Evolutionary conservation across 2,113 vertebrate genomes (phyloP), one percentile per base, ranked within the genome.

Genomic region (Neogobius melanostomus): DNA sequence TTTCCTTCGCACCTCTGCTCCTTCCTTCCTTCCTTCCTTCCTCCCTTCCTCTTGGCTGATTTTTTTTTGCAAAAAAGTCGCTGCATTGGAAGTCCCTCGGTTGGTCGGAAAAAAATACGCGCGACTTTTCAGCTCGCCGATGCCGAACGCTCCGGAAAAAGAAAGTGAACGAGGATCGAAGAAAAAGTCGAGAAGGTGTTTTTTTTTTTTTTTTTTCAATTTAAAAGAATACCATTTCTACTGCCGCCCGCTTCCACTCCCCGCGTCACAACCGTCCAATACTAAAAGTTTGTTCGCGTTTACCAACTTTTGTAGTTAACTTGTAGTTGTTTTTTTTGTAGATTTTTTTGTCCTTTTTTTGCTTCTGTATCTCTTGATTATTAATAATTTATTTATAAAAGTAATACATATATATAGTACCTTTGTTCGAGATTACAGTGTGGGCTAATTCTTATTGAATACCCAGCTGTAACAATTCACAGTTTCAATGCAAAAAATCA

Each of bases 401-500:
- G 87, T 82, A 82, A 91, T 90, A 90, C 77, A 83, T 88, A 84
- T 86, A 77, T 90, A 79, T 88, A 80, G 89, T 90, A 91, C 85
- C 85, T 92, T 91, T 90, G 84, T 87, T 91, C 89, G 88, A 91
- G 87, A 88, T 91, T 90, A 90, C 92, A 93, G 90, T 79, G 85
- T 89, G 88, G 91, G 89, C 83, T 85, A 79, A 87, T 91, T 89
- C 87, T 83, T 90, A 90, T 82, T 87, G 88, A 92, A 90, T 83
- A 88, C 89, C 91, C 90, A 89, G 15, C 90, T 88, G 92, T 86
- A 88, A 90, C 77, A 79, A 87, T 94, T 94, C 92, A 94, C 91
- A 93, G 90, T 93, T 93, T 93, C 88, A 86, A 93, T 92, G 90
- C 86, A 92, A 91, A 90, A 79, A 86, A 85, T 69, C 66, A 90